Evolutionary conservation across 2,113 vertebrate genomes (phyloP), one percentile per base, ranked within the genome.

Genomic region (Ochotona curzoniae): DNA sequence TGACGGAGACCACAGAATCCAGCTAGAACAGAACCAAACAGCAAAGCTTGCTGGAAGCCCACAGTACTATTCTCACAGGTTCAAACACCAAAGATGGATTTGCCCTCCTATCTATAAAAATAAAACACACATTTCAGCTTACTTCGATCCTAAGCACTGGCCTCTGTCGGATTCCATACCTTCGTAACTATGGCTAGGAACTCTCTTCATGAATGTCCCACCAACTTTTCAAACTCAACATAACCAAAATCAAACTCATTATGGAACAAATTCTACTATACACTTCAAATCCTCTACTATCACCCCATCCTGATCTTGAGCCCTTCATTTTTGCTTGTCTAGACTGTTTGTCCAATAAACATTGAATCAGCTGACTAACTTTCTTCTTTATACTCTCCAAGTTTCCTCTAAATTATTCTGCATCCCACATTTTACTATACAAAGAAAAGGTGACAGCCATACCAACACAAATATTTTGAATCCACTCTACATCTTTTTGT

Each of bases 111-210:
- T 30, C 35, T 83, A 3, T 78, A 80, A 93, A 78, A 85, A 38
- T 49, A 88, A 90, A 96, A 21, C 69, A 94, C 23, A 74, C 28
- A 60, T 67, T 94, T 83, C 28, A 93, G 25, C 91, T 94, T 83
- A 73, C 80, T 79, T 66, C 70, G 30, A 49, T 75, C 71, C 79
- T 21, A 94, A 78, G 73, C 28, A 60, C 8, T 71, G 38, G 2
- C 54, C 25, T 87, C 49, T 83, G 12, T 64, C 80, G 57, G 26
- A 57, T 60, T 87, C 71, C 67, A 94, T 15, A 75, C 30, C 21
- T 85, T 35, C 35, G 32, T 32, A 87, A 83, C 61, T 78, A 83
- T 30, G 35, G 60, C 73, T 82, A 83, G n/a, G 18, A 87, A 44
- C 38, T 89, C 71, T 90, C 60, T 35, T 87, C 51, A 66, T 4